A percentile compares a stretch with the other conserved stretches of the same genome.
Evolutionary conservation across 2,113 vertebrate genomes (phyloP).

Genomic region (Pelecanoides urinatrix): DNA sequence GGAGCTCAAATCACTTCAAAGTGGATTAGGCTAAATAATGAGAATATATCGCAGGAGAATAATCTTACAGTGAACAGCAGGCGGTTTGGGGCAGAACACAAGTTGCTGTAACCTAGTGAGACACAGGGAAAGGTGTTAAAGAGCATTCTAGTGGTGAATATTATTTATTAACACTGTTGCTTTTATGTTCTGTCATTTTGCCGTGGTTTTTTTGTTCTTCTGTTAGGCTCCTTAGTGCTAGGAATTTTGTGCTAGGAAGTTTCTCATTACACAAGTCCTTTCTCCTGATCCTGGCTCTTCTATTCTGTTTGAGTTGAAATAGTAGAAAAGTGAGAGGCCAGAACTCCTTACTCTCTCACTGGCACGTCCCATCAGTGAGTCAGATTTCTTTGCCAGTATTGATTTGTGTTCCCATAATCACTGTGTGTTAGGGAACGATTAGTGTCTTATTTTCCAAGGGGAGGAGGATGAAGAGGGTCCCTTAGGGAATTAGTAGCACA

Average conservation of each 20-base stretch:
- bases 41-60: neutral
- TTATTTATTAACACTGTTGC: neutral
- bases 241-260: neutral
- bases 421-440: neutral
- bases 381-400: neutral
- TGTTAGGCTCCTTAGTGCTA: neutral
- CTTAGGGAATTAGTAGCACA: neutral
- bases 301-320: neutral
- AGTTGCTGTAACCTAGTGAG: conserved; percentile 20
- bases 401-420: neutral
- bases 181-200: neutral
- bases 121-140: neutral
- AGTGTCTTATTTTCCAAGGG: neutral
- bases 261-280: neutral
- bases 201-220: neutral
- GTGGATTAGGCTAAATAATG: conserved; percentile 50
- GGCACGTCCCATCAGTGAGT: neutral
- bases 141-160: neutral
- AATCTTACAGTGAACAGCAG: conserved; percentile 17
- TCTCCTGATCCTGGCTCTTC: neutral
- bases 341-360: neutral
- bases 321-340: neutral
- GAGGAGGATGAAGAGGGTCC: neutral
- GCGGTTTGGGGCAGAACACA: neutral
- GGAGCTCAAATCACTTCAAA: conserved; percentile 52